These are phyloP conservation scores for Diachasmimorpha longicaudata DNA, from an alignment of 1,140 invertebrate species.

Conservation along the genomic window DNA sequence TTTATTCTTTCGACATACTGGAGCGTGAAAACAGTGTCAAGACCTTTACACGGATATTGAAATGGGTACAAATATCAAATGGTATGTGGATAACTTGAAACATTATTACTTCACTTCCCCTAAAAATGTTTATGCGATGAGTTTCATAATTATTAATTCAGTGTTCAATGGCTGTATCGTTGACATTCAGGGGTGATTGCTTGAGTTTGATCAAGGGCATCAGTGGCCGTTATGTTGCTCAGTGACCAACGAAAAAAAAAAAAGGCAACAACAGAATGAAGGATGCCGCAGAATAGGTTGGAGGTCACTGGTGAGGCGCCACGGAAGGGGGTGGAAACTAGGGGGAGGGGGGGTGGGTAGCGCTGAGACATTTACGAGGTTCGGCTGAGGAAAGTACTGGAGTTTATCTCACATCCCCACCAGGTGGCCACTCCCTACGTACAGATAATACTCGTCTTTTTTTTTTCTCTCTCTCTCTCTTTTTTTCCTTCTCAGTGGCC, in stretches of 20 bases:
- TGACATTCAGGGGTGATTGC: neutral
- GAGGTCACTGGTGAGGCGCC: neutral
- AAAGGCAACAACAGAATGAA: neutral
- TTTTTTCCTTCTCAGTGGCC: neutral
- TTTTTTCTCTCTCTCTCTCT: neutral
- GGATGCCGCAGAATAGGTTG: neutral
- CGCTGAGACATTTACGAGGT: neutral
- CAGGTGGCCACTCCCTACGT: neutral
- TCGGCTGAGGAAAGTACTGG: neutral
- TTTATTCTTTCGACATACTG: neutral
- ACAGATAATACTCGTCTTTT: neutral
- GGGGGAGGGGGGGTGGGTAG: neutral
- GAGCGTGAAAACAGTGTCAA: neutral
- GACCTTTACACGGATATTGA: neutral
- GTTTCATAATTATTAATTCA: neutral
- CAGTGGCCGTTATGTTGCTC: neutral
- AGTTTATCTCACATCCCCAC: neutral
- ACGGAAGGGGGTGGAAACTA: neutral
- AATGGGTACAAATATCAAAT: neutral
- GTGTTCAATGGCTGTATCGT: neutral
- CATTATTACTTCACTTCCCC: neutral
- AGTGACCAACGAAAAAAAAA: neutral
- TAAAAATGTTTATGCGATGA: neutral
- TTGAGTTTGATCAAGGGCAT: neutral
- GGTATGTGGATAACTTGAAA: neutral